phyloP scores from a whole-genome alignment of 1,140 invertebrate species.

The Orius laevigatus region DNA sequence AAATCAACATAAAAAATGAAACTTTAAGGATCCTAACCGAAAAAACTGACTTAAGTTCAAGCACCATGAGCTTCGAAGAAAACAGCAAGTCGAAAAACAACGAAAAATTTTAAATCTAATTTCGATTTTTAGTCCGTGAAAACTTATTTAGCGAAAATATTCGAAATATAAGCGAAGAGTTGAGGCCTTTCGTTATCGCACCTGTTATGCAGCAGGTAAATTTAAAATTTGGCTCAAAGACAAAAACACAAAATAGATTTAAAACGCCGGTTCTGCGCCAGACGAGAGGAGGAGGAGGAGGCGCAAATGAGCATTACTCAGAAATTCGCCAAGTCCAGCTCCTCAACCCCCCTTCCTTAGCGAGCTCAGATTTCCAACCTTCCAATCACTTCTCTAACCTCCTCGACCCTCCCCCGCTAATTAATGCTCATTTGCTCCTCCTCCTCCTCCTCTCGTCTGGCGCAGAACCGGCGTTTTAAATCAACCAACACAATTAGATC shows the following conservation, averaged over 20 bases:
- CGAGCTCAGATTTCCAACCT: too few relatives aligned
- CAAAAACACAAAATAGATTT: too few relatives aligned
- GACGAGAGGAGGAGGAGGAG: too few relatives aligned
- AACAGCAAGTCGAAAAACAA: slow-evolving; percentile 28
- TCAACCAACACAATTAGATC: not conserved
- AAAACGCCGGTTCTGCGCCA: too few relatives aligned
- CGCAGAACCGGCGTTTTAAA: too few relatives aligned
- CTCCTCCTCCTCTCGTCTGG: too few relatives aligned
- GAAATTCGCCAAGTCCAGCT: too few relatives aligned
- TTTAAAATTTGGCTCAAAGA: slow-evolving; percentile 27
- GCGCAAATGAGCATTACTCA: too few relatives aligned
- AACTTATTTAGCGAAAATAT: not conserved
- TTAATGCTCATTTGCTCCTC: too few relatives aligned
- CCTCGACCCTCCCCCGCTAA: too few relatives aligned
- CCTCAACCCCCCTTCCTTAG: too few relatives aligned
- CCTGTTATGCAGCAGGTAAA: slow-evolving; percentile 42
- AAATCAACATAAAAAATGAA: slow-evolving; percentile 11
- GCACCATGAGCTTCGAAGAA: slow-evolving; percentile 28
- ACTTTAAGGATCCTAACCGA: slow-evolving; percentile 3
- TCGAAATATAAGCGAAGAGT: slow-evolving; percentile 22
- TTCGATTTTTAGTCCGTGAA: slow-evolving; percentile 16
- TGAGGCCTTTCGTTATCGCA: slow-evolving; percentile 37
- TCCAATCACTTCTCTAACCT: too few relatives aligned
- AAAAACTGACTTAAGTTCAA: slow-evolving; percentile 5
- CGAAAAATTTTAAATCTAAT: slow-evolving; percentile 27